Base-by-base conservation (phyloP, 2,888 invertebrate genomes). In the Biston betularia region DNA sequence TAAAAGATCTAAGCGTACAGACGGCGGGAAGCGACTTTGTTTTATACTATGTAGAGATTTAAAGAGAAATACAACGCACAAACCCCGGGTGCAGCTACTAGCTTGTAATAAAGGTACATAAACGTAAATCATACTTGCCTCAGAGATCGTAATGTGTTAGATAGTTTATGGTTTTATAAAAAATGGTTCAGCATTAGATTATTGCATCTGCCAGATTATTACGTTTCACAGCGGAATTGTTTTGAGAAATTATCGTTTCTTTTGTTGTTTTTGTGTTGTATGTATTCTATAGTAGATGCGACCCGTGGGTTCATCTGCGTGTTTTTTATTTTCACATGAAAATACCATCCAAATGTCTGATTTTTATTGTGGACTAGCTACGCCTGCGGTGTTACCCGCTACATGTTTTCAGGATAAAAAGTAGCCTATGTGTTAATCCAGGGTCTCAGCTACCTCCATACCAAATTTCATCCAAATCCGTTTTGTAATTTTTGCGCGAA, bases 101-200 rank as follows among this genome's bases (percentile, higher is more conserved):
- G 24, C 24, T 24, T 24, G 24, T 24, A 24, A 24, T 24, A 24
- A 2, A 38, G 7, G 33, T 33, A 12, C n/a, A 44, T 12, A 15
- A 15, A 40, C n/a, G 35, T 58, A 82, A 86, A 85, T 86, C 85
- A 80, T 78, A 65, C 57, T 52, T n/a, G 45, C 45, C 63, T 46
- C 44, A 24, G 42, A 10, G 10, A 35, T 24, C 40, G 11, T 59
- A 49, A 67, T 33, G 63, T 68, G 67, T 63, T 55, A 55, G 8
- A 59, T 60, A 55, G 59, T 63, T 59, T 63, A 63, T 53, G 66
- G 48, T 40, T 44, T 52, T 14, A 42, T 38, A 61, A 62, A 54
- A 66, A 66, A 62, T 55, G 56, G 50, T 52, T 62, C 42, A 33
- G 49, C 46, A 15, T 68, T 49, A 44, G 15, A 54, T 54, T 48